Evolutionary conservation across 2,888 invertebrate genomes (phyloP).

Genomic region (Rhimphoctona megacephalus): DNA sequence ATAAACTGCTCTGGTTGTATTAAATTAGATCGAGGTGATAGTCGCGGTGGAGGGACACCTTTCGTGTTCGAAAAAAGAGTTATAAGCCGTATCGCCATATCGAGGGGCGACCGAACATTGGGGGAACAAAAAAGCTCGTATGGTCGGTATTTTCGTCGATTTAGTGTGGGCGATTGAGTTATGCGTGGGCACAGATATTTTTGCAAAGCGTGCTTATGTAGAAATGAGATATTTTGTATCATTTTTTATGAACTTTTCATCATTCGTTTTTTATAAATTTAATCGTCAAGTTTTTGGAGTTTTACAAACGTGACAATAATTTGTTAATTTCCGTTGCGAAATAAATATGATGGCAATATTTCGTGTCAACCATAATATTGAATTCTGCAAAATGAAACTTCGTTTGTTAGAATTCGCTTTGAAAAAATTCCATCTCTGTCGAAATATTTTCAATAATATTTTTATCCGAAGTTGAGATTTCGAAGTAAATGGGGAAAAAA

Average conservation of each 20-base stretch:
- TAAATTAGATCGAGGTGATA: conserved; percentile 54
- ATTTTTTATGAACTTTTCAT: background rate
- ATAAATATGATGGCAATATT: no score
- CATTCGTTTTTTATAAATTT: background rate
- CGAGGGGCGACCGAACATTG: conserved; percentile 8
- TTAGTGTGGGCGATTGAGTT: conserved; percentile 47
- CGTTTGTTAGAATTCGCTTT: no score
- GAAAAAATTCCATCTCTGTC: no score
- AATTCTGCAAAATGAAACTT: no score
- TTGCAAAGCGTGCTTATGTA: conserved; percentile 1
- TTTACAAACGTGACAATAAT: background rate
- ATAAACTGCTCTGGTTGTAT: conserved; percentile 10
- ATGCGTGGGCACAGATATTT: conserved; percentile 57
- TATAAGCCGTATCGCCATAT: conserved; percentile 34
- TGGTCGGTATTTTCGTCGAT: conserved; percentile 48
- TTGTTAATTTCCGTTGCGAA: background rate
- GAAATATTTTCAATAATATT: no score
- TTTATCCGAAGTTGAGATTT: no score
- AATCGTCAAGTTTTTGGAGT: background rate
- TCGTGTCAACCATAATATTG: no score
- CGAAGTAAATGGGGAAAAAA: no score
- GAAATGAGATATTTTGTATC: background rate
- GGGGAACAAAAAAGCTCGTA: conserved; percentile 32
- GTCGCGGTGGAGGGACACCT: conserved; percentile 20
- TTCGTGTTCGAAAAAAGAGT: conserved; percentile 18